A percentile compares a stretch with the other conserved stretches of the same genome.
These are phyloP conservation scores for Anthrax anthrax DNA, from an alignment of 2,888 invertebrate species.

Conservation along the genomic window DNA sequence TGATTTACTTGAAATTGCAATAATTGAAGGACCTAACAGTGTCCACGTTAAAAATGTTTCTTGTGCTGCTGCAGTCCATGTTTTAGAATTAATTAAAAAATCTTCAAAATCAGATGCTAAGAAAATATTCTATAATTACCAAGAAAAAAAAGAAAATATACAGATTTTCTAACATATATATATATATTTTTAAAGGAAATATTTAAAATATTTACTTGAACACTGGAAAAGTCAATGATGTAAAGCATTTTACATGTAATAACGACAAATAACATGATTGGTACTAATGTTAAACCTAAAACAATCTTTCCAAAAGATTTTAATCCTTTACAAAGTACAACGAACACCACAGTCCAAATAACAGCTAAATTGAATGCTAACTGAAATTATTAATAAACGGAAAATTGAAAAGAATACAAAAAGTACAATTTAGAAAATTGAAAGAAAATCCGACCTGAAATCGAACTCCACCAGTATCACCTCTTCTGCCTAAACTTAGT, in stretches of 20 bases:
- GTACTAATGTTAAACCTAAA: constrained; percentile 62
- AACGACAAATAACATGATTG: constrained; percentile 49
- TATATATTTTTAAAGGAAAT: no score
- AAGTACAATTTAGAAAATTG: no score
- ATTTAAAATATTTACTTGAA: constrained; percentile 14
- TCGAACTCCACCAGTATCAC: constrained; percentile 23
- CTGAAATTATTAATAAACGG: constrained; percentile 51
- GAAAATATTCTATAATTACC: constrained; percentile 49
- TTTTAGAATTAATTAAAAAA: constrained; percentile 67
- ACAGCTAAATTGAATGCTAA: constrained; percentile 80
- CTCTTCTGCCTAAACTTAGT: constrained; percentile 25
- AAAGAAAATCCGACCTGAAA: constrained; percentile 21
- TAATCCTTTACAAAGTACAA: constrained; percentile 74
- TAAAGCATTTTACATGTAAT: constrained; percentile 25
- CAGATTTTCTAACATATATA: no score
- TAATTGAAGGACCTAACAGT: constrained; percentile 39
- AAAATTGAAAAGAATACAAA: no score
- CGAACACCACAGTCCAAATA: constrained; percentile 80
- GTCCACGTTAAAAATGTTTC: constrained; percentile 86
- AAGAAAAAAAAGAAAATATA: no score
- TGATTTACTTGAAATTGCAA: constrained; percentile 27
- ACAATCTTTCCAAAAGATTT: constrained; percentile 41
- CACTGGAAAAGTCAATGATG: constrained; percentile 21
- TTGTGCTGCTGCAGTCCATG: constrained; percentile 80
- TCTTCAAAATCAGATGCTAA: constrained; percentile 70